Percentiles rank a stretch among this genome's conserved stretches.
These are phyloP conservation scores for Oryzias javanicus DNA, from an alignment of 2,113 vertebrate species.

Conservation along the genomic window DNA sequence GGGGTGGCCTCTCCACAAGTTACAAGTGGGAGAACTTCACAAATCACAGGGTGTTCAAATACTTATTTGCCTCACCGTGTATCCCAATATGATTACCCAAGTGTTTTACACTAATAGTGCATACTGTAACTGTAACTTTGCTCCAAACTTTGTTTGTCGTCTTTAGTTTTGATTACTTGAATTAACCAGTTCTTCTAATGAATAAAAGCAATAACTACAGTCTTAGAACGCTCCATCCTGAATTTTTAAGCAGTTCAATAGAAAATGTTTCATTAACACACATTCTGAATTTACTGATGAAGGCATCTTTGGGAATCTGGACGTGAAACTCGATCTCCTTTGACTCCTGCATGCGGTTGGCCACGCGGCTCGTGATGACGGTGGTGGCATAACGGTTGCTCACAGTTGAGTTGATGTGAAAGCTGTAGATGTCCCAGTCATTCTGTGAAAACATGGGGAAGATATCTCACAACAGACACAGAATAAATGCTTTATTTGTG, in stretches of 20 bases:
- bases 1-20: too few relatives aligned
- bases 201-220: too few relatives aligned
- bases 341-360: constrained; percentile 78
- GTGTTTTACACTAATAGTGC: too few relatives aligned
- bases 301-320: constrained; percentile 91
- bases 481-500: background rate
- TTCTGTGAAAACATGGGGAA: constrained; percentile 50
- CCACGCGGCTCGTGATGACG: constrained; percentile 86
- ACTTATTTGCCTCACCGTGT: too few relatives aligned
- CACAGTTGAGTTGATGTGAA: constrained; percentile 88
- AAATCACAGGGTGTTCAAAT: too few relatives aligned
- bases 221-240: too few relatives aligned
- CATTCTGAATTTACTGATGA: constrained; percentile 94
- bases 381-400: constrained; percentile 88
- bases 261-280: constrained; percentile 53
- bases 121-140: too few relatives aligned
- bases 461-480: constrained; percentile 12
- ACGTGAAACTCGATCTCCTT: constrained; percentile 88
- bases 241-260: background rate
- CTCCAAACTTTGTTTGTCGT: too few relatives aligned
- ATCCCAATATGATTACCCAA: too few relatives aligned
- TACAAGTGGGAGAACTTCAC: too few relatives aligned
- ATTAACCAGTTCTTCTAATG: too few relatives aligned
- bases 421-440: constrained; percentile 83
- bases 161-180: too few relatives aligned